Evolutionary conservation across 2,797 vertebrate genomes (phyloP).

Genomic region (Aulostomus chinensis): DNA sequence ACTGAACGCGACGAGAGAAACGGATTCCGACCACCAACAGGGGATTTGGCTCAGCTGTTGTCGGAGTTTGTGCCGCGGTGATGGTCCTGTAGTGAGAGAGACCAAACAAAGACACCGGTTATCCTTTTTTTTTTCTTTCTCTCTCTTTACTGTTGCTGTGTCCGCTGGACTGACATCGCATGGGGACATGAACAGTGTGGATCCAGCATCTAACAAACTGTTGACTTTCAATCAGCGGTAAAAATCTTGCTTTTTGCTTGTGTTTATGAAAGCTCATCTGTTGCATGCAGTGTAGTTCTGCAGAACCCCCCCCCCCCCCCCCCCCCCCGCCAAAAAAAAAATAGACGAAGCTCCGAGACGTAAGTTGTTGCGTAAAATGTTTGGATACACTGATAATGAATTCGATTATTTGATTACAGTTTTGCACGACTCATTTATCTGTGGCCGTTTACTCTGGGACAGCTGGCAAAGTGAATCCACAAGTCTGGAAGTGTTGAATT

Average conservation of each 20-base stretch:
- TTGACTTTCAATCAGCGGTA: constrained; percentile 89
- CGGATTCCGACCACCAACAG: constrained; percentile 21
- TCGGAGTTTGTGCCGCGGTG: constrained; percentile 50
- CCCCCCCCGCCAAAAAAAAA: too few species aligned
- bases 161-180: constrained; percentile 72
- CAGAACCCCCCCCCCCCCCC: too few species aligned
- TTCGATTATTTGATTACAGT: not conserved
- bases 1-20: constrained; percentile 26
- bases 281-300: too few species aligned
- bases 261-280: constrained; percentile 59
- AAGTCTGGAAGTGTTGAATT: constrained; percentile 51
- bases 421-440: constrained; percentile 22
- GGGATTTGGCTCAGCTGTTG: constrained; percentile 37
- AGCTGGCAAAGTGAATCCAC: constrained; percentile 51
- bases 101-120: constrained; percentile 23
- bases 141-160: constrained; percentile 43
- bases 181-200: constrained; percentile 85
- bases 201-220: constrained; percentile 84
- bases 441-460: constrained; percentile 6
- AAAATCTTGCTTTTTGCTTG: constrained; percentile 38
- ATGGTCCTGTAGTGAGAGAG: constrained; percentile 48
- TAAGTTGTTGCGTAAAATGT: constrained; percentile 27
- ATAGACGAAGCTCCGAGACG: constrained; percentile 15
- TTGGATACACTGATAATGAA: too few species aligned
- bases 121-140: not conserved